Percentiles rank a stretch among this genome's conserved stretches.
These are phyloP conservation scores for Drosophila erecta DNA, from an alignment of 1,140 invertebrate genomes.

Conservation along the genomic window DNA sequence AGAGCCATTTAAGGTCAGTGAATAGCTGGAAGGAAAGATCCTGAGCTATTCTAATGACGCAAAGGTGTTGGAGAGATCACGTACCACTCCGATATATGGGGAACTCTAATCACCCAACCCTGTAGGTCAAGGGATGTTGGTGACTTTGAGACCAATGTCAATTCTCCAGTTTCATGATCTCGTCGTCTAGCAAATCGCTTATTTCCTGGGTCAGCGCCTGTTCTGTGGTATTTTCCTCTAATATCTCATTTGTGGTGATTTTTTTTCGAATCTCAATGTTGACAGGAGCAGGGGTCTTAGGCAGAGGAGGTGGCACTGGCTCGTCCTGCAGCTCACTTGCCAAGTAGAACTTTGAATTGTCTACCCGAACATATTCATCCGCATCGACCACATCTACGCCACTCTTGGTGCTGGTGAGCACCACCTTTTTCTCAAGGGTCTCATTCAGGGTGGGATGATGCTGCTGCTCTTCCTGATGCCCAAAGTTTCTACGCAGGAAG, in stretches of 20 bases:
- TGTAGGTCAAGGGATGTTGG: neutral
- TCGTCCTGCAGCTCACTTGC: conserved; percentile 42
- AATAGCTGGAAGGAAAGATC: too few species aligned
- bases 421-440: conserved; percentile 69
- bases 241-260: conserved; percentile 75
- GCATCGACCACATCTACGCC: conserved; percentile 69
- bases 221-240: conserved; percentile 71
- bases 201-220: conserved; percentile 76
- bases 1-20: conserved; percentile 20
- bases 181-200: conserved; percentile 79
- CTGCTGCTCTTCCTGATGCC: conserved; percentile 60
- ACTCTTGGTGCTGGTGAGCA: conserved; percentile 71
- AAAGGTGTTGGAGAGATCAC: conserved; percentile 22
- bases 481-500: conserved; percentile 79
- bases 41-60: neutral
- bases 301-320: conserved; percentile 59
- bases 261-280: conserved; percentile 79
- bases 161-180: conserved; percentile 71
- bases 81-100: neutral
- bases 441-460: conserved; percentile 60
- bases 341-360: conserved; percentile 82
- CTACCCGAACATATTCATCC: conserved; percentile 65
- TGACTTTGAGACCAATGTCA: neutral
- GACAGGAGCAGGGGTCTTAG: conserved; percentile 73
- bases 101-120: conserved; percentile 4